Conservation (phyloP, 2,888 invertebrate genomes). For the Copidosoma aretas region DNA sequence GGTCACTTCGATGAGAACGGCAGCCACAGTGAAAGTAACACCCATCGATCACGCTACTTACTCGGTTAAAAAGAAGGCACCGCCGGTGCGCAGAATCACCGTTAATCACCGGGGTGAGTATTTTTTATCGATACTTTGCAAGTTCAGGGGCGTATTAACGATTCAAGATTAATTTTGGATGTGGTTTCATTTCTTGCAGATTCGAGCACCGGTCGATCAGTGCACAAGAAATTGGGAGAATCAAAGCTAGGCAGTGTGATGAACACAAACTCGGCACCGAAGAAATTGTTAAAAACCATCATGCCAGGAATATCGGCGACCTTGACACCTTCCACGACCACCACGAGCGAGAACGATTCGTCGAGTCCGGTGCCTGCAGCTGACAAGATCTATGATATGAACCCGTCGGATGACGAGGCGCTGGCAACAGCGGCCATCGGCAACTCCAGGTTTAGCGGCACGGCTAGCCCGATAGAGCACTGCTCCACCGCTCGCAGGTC, state of each 20-base stretch:
- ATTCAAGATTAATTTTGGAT: too few relatives aligned
- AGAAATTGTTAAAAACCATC: conserved; percentile 12
- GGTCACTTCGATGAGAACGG: not conserved
- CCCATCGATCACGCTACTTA: conserved; percentile 36
- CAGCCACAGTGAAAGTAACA: conserved; percentile 22
- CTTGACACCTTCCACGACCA: conserved; percentile 52
- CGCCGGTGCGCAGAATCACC: conserved; percentile 5
- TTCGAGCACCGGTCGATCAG: conserved; percentile 1
- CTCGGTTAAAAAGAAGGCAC: conserved; percentile 32
- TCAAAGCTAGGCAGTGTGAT: not conserved
- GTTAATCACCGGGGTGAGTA: conserved; percentile 25
- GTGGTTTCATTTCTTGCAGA: too few relatives aligned
- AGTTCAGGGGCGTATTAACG: too few relatives aligned
- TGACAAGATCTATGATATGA: conserved; percentile 25
- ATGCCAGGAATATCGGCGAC: conserved; percentile 40
- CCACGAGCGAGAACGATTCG: conserved; percentile 49
- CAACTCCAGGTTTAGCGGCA: not conserved
- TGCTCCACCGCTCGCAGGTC: conserved; percentile 55
- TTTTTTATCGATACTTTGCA: too few relatives aligned
- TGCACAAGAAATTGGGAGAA: conserved; percentile 9
- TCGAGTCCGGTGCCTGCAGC: conserved; percentile 52
- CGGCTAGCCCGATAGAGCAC: conserved; percentile 8
- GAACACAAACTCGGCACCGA: not conserved
- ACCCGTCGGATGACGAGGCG: conserved; percentile 55
- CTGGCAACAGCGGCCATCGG: conserved; percentile 20